Conservation (phyloP, 2,797 vertebrate genomes). For the Leucoraja ocellata region DNA sequence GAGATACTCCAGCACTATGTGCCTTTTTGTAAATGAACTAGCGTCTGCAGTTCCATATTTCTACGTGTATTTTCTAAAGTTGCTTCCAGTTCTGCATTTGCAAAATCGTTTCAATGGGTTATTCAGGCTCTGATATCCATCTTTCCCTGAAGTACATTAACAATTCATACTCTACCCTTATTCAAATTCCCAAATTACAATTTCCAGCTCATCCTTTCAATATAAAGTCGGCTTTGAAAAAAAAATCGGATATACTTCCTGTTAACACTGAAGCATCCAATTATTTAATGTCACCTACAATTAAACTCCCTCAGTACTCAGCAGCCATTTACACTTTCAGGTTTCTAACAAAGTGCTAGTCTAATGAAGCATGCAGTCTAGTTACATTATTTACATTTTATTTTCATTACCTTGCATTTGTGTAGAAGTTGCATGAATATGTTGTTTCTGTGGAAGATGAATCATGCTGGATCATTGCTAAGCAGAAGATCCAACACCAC, state of each 20-base stretch:
- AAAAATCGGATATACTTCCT: background rate
- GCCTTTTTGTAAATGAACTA: too few species aligned
- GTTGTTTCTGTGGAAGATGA: conserved; percentile 16
- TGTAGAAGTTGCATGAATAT: conserved; percentile 4
- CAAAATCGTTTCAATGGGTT: background rate
- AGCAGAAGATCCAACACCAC: background rate
- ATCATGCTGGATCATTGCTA: background rate
- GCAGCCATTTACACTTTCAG: background rate
- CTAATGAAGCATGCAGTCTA: background rate
- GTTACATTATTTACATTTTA: background rate
- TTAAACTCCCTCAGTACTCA: background rate
- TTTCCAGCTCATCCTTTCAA: background rate
- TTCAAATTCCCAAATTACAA: background rate
- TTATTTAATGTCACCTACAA: conserved; percentile 14
- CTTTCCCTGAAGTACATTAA: background rate
- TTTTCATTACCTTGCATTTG: background rate
- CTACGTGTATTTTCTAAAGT: background rate
- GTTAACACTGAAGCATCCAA: background rate
- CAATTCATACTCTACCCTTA: background rate
- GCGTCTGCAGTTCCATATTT: too few species aligned
- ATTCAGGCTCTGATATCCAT: background rate
- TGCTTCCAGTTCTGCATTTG: background rate
- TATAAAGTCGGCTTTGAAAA: background rate
- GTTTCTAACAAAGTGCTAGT: background rate
- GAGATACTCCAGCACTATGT: too few species aligned